A percentile compares a stretch with the other conserved stretches of the same genome.
These are phyloP conservation scores for Oligia strigilis DNA, from an alignment of 2,888 invertebrate species.

Conservation along the genomic window DNA sequence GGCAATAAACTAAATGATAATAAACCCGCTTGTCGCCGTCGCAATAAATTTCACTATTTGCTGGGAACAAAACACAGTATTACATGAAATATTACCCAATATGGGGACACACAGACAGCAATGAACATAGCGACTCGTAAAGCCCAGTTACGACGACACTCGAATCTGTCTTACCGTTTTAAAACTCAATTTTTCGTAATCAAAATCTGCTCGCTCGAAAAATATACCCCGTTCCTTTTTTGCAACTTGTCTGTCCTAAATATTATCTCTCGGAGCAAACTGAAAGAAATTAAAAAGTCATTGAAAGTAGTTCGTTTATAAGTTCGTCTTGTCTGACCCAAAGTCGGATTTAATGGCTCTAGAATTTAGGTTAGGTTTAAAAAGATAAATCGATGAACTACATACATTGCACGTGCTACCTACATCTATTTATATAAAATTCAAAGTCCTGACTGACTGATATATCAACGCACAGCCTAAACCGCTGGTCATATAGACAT, in stretches of 20 bases:
- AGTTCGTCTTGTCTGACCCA: slow-evolving; percentile 17
- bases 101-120: slow-evolving; percentile 61
- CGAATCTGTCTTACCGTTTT: slow-evolving; percentile 2
- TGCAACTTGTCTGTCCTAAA: slow-evolving; percentile 2
- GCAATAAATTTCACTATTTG: slow-evolving; percentile 71
- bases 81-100: slow-evolving; percentile 73
- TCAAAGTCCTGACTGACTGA: too few relatives aligned
- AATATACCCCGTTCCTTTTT: background rate
- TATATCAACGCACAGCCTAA: too few relatives aligned
- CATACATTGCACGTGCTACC: background rate
- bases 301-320: slow-evolving; percentile 2
- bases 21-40: slow-evolving; percentile 68
- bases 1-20: slow-evolving; percentile 71
- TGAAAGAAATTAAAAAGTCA: slow-evolving; percentile 16
- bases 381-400: slow-evolving; percentile 30
- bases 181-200: slow-evolving; percentile 27
- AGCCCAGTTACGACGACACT: slow-evolving; percentile 38
- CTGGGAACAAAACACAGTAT: slow-evolving; percentile 69
- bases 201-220: background rate
- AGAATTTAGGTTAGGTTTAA: slow-evolving; percentile 8
- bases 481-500: too few relatives aligned
- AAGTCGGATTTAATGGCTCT: slow-evolving; percentile 14
- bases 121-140: slow-evolving; percentile 60
- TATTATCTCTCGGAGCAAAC: slow-evolving; percentile 25
- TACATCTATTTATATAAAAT: too few relatives aligned